A percentile compares a stretch with the other conserved stretches of the same genome.
Conservation (phyloP, 2,888 invertebrate species). For the Drosophila bunnanda region DNA sequence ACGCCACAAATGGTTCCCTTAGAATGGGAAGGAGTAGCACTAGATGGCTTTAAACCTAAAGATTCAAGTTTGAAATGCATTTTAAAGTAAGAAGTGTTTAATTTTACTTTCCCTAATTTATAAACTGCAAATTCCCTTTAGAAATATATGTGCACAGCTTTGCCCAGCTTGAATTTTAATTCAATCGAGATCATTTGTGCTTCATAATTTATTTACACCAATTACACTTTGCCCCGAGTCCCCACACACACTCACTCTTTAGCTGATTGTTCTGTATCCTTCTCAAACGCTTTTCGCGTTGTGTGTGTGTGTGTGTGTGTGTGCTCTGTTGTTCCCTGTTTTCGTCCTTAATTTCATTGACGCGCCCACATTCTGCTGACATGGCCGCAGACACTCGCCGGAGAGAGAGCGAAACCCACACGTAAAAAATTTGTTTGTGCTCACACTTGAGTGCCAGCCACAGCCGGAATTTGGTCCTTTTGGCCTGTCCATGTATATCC, state of each 20-base stretch:
- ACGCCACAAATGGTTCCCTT: slow-evolving; percentile 40
- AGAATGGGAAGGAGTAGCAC: not conserved
- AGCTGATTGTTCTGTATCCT: slow-evolving; percentile 40
- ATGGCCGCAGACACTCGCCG: slow-evolving; percentile 34
- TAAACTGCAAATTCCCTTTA: not conserved
- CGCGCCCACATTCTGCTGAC: slow-evolving; percentile 65
- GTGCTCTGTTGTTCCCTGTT: slow-evolving; percentile 21
- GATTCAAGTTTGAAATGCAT: not conserved
- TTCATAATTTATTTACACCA: slow-evolving; percentile 38
- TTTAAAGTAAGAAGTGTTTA: not conserved
- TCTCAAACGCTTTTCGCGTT: slow-evolving; percentile 28
- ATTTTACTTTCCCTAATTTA: not conserved
- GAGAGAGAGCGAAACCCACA: slow-evolving; percentile 11
- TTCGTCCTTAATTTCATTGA: slow-evolving; percentile 67
- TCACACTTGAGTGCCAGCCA: slow-evolving; percentile 67
- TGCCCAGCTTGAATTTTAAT: slow-evolving; percentile 25
- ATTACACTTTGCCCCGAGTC: slow-evolving; percentile 24
- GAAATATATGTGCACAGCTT: too few relatives aligned
- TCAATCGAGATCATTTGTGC: slow-evolving; percentile 32
- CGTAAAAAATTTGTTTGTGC: slow-evolving; percentile 58
- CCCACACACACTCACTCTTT: slow-evolving; percentile 13
- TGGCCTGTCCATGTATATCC: slow-evolving; percentile 14
- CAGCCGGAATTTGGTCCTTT: slow-evolving; percentile 38
- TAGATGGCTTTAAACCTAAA: not conserved
- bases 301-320: slow-evolving; percentile 12